Conservation (phyloP, 1,140 invertebrate species). For the Vanessa atalanta region DNA sequence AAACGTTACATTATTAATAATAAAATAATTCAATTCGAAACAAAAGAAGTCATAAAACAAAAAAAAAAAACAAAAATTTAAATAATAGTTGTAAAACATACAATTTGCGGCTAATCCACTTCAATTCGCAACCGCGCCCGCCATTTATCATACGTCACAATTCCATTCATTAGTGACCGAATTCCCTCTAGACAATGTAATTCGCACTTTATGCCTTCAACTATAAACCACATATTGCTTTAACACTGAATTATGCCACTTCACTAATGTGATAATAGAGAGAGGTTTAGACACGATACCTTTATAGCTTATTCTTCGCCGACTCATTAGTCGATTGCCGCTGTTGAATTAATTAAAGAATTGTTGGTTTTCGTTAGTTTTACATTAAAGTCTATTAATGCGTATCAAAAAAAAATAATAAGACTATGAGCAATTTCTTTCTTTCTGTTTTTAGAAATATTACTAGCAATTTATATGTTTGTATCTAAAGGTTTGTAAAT, state of each 20-base stretch:
- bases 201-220: conserved; percentile 54
- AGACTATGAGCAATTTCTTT: too few species aligned
- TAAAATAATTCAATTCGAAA: background rate
- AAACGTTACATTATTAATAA: background rate
- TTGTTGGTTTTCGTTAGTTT: conserved; percentile 22
- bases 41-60: background rate
- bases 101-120: conserved; percentile 60
- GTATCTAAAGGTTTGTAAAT: too few species aligned
- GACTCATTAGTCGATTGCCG: conserved; percentile 60
- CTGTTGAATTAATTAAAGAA: conserved; percentile 45
- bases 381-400: too few species aligned
- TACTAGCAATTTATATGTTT: too few species aligned
- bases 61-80: conserved; percentile 9
- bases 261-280: conserved; percentile 46
- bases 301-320: conserved; percentile 46
- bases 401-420: too few species aligned
- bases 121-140: conserved; percentile 58
- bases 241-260: conserved; percentile 36
- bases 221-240: conserved; percentile 53
- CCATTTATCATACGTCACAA: conserved; percentile 63
- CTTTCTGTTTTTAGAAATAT: too few species aligned
- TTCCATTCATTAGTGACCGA: conserved; percentile 59
- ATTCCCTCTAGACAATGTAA: conserved; percentile 38
- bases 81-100: conserved; percentile 31
- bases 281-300: conserved; percentile 38